Evolutionary conservation across 2,888 invertebrate genomes (phyloP), one percentile per base, ranked within the genome.

Genomic region (Lasioglossum vierecki): DNA sequence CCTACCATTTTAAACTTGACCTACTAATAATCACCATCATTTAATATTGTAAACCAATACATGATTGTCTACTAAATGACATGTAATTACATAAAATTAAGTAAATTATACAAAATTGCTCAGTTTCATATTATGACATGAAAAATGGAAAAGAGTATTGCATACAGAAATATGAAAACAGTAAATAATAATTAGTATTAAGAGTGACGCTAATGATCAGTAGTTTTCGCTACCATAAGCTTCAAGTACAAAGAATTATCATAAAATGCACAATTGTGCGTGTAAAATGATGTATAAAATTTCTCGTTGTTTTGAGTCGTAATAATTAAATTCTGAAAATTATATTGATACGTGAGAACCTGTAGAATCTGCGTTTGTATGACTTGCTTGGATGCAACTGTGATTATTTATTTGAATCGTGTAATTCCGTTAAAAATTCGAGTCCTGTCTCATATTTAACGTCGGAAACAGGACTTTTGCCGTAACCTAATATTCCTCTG

Each of bases 401-500:
- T 18, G 18, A 60, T 15, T 60, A 15, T 15, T 41, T 41, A 75
- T 57, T 75, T 11, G n/a, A 41, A 18, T 4, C 41, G 26, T 44
- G 18, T 11, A 63, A 41, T 44, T 18, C 13, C 26, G 41, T 22
- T 15, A 63, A 76, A 63, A 46, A 76, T 30, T 44, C 22, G 44
- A 63, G 44, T 22, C 53, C 77, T 39, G 68, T 66, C 68, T 49
- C 68, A 39, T 68, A 49, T 77, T 77, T 68, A 53, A 53, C 39
- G 35, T n/a, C 4, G 30, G 46, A 73, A 70, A 60, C 60, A 79
- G 35, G 41, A 35, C 22, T 70, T 77, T 66, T 60, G 22, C 41
- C 60, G 83, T 78, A 84, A 83, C 74, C 35, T 49, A 74, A 84
- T 39, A 46, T 77, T 22, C 44, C 63, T 53, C 35, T 44, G 26